Evolutionary conservation across 2,113 vertebrate genomes (phyloP).

Genomic region (Henicopernis longicauda): DNA sequence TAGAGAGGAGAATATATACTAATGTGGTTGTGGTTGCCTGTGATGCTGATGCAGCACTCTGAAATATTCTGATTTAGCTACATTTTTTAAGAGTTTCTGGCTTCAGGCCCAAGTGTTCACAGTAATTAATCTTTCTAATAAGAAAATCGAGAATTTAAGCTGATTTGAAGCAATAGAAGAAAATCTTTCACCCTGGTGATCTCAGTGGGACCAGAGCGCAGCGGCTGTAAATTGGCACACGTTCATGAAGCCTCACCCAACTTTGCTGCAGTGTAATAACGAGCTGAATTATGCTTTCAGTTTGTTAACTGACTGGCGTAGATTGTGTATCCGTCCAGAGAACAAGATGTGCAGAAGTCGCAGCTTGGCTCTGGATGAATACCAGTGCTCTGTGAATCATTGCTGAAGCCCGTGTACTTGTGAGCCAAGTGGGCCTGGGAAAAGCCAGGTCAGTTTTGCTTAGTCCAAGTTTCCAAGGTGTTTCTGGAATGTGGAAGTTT

Average conservation of each 20-base stretch:
- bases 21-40: background rate
- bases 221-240: background rate
- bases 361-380: constrained; percentile 42
- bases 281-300: constrained; percentile 34
- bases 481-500: background rate
- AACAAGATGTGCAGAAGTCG: constrained; percentile 48
- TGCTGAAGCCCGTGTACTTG: background rate
- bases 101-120: background rate
- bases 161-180: background rate
- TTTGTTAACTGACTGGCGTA: constrained; percentile 27
- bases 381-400: constrained; percentile 17
- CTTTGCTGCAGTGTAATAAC: background rate
- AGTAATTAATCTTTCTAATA: background rate
- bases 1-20: background rate
- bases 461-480: constrained; percentile 30
- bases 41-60: background rate
- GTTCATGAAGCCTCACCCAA: background rate
- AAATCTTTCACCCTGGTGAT: background rate
- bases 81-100: background rate
- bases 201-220: background rate
- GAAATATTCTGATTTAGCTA: background rate
- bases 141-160: background rate
- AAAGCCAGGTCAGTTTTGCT: constrained; percentile 19
- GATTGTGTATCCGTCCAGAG: background rate
- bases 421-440: constrained; percentile 12